Conservation (phyloP, 2,888 invertebrate species). For the Buathra laborator region DNA sequence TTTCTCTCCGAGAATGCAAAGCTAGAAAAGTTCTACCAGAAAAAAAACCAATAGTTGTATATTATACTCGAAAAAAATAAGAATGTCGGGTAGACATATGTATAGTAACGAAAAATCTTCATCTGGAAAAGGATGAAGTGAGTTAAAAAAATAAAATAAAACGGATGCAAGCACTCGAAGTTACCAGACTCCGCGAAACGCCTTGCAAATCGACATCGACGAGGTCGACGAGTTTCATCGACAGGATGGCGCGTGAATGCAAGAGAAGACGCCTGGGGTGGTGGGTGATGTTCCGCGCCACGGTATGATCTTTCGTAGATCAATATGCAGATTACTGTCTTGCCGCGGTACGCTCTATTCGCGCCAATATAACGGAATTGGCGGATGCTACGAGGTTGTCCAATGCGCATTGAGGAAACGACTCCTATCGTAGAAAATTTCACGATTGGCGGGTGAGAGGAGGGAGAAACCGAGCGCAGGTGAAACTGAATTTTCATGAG, state of each 20-base stretch:
- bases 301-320: conserved; percentile 75
- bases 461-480: conserved; percentile 18
- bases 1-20: too few relatives aligned
- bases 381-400: conserved; percentile 73
- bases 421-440: conserved; percentile 65
- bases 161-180: background rate
- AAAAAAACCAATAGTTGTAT: too few relatives aligned
- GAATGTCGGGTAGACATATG: background rate
- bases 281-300: conserved; percentile 29
- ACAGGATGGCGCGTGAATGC: conserved; percentile 1
- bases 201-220: conserved; percentile 27
- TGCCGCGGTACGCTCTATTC: conserved; percentile 74
- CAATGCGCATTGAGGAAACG: conserved; percentile 59
- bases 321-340: conserved; percentile 81
- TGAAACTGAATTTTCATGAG: conserved; percentile 68
- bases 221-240: conserved; percentile 39
- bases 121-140: conserved; percentile 58
- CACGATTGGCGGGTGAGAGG: conserved; percentile 44
- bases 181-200: conserved; percentile 46
- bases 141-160: conserved; percentile 12
- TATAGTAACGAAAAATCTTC: conserved; percentile 36
- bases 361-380: conserved; percentile 80
- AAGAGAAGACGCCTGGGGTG: conserved; percentile 24
- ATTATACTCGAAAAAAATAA: too few relatives aligned
- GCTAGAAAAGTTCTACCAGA: too few relatives aligned